Evolutionary conservation across 2,113 vertebrate genomes (phyloP).

Genomic region (Brachyhypopomus occidentalis): DNA sequence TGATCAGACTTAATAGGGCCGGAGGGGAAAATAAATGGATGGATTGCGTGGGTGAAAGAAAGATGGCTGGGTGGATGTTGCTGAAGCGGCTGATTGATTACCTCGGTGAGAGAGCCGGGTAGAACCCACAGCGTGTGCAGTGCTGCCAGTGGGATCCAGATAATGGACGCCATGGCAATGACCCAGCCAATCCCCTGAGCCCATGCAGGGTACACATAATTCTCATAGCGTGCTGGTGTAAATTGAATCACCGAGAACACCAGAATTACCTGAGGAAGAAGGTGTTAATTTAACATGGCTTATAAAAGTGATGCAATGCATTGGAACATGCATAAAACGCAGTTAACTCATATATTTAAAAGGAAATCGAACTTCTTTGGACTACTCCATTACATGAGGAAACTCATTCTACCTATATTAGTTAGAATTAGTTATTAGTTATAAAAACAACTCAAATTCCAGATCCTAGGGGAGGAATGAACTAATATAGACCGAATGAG

Average conservation of each 20-base stretch:
- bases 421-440: no score
- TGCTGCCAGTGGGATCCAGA: constrained; percentile 77
- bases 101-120: constrained; percentile 71
- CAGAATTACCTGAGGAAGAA: constrained; percentile 68
- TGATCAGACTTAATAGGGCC: not conserved
- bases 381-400: no score
- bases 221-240: constrained; percentile 72
- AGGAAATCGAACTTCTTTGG: no score
- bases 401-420: no score
- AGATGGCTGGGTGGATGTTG: no score
- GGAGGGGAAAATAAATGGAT: not conserved
- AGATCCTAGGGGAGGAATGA: no score
- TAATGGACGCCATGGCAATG: constrained; percentile 73
- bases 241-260: constrained; percentile 76
- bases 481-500: no score
- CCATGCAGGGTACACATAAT: constrained; percentile 74
- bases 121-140: constrained; percentile 74
- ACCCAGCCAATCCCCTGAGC: constrained; percentile 77
- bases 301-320: no score
- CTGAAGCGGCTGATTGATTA: constrained; percentile 30
- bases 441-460: no score
- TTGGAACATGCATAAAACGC: no score
- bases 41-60: not conserved
- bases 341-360: no score
- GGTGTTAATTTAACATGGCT: not conserved